Conservation (phyloP, 1,140 invertebrate genomes). For the Heliconius eleuchia region DNA sequence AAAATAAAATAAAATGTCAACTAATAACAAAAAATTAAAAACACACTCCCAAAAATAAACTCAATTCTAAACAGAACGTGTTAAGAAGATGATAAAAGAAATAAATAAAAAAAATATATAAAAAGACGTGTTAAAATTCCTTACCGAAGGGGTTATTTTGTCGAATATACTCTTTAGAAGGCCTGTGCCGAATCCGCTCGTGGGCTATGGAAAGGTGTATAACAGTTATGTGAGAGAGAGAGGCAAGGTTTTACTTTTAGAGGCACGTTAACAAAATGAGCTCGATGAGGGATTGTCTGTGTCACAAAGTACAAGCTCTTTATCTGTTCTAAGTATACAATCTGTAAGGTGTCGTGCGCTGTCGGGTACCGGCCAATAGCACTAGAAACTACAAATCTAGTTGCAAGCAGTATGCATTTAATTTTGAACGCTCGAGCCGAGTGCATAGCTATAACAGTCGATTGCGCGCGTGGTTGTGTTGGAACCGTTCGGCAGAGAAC, state of each 20-base stretch:
- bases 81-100: conserved; percentile 61
- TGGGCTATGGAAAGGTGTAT: conserved; percentile 81
- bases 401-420: conserved; percentile 80
- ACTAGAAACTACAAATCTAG: conserved; percentile 78
- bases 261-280: conserved; percentile 71
- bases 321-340: conserved; percentile 72
- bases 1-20: conserved; percentile 56
- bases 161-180: conserved; percentile 83
- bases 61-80: conserved; percentile 64
- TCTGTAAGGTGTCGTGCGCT: conserved; percentile 77
- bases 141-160: conserved; percentile 83
- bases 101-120: conserved; percentile 57
- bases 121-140: conserved; percentile 80
- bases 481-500: conserved; percentile 64
- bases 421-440: conserved; percentile 77
- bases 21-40: conserved; percentile 60
- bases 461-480: conserved; percentile 72
- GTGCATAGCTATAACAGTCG: conserved; percentile 73
- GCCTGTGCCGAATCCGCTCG: conserved; percentile 82
- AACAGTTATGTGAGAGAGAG: conserved; percentile 79
- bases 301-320: conserved; percentile 81
- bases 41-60: conserved; percentile 64
- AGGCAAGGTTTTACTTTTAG: conserved; percentile 69
- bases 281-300: conserved; percentile 71
- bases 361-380: conserved; percentile 77